Percentiles rank a stretch among this genome's conserved stretches.
phyloP scores from a whole-genome alignment of 2,888 invertebrate species.

The Galerucella nymphaeae region DNA sequence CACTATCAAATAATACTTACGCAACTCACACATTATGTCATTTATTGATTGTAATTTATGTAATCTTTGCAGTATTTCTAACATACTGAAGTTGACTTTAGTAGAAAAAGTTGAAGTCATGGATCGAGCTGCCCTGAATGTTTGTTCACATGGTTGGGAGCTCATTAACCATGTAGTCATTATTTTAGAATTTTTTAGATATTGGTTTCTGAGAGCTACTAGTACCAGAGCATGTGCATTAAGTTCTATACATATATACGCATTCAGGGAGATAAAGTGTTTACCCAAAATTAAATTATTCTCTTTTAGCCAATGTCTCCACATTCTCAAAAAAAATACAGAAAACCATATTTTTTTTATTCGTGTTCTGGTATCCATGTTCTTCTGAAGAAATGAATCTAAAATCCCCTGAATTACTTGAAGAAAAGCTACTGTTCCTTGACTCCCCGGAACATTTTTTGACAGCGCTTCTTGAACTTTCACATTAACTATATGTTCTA shows the following conservation, averaged over 20 bases:
- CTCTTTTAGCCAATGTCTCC: conserved; percentile 14
- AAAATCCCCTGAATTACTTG: conserved; percentile 3
- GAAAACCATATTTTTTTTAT: conserved; percentile 7
- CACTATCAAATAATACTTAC: too few species aligned
- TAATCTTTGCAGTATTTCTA: conserved; percentile 32
- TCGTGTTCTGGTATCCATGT: background rate
- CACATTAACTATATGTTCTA: too few species aligned
- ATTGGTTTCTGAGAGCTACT: background rate
- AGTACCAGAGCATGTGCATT: conserved; percentile 15
- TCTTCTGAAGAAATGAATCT: conserved; percentile 15
- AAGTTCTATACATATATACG: background rate
- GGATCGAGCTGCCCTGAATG: conserved; percentile 7
- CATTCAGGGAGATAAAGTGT: conserved; percentile 1
- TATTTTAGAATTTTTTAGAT: conserved; percentile 1
- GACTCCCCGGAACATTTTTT: too few species aligned
- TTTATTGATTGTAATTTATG: conserved; percentile 31
- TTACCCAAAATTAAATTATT: conserved; percentile 9
- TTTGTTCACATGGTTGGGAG: conserved; percentile 10
- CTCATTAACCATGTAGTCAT: conserved; percentile 9
- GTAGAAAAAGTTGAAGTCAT: background rate
- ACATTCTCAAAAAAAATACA: conserved; percentile 9
- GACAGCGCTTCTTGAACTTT: too few species aligned
- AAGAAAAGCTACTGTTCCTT: background rate
- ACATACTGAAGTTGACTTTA: conserved; percentile 32
- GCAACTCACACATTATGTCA: background rate